phyloP scores from a whole-genome alignment of 2,113 vertebrate genomes.

The Corydoras sp. region DNA sequence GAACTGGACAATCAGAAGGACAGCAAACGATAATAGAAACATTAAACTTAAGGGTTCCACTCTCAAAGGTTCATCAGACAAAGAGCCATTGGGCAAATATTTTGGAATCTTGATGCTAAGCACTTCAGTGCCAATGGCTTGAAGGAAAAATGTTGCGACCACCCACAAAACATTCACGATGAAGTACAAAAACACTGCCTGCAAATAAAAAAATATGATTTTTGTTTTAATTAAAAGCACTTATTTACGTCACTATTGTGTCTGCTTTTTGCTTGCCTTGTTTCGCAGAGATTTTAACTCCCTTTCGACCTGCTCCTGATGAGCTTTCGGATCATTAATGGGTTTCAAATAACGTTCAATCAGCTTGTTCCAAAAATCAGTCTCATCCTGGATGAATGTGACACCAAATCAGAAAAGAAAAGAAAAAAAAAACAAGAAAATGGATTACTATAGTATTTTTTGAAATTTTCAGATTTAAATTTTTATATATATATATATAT shows the following conservation, averaged over 20 bases:
- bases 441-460: too few species aligned
- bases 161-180: conserved; percentile 74
- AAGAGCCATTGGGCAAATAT: conserved; percentile 44
- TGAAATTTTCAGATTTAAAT: too few species aligned
- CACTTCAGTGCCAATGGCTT: conserved; percentile 64
- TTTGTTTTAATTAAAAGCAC: too few species aligned
- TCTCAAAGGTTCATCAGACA: conserved; percentile 49
- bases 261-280: conserved; percentile 48
- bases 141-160: conserved; percentile 74
- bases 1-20: conserved; percentile 67
- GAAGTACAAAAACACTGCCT: conserved; percentile 74
- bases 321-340: conserved; percentile 48
- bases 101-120: conserved; percentile 70
- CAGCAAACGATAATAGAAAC: conserved; percentile 69
- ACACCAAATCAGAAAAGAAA: background rate
- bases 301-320: conserved; percentile 51
- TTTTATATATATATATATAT: too few species aligned
- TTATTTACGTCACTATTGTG: too few species aligned
- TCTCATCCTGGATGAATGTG: conserved; percentile 53
- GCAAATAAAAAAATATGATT: conserved; percentile 10
- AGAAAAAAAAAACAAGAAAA: too few species aligned
- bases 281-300: conserved; percentile 71
- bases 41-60: conserved; percentile 72
- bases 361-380: conserved; percentile 69
- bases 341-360: conserved; percentile 64